These are phyloP conservation scores for Agriotes lineatus DNA, from an alignment of 2,888 invertebrate species.

Conservation along the genomic window DNA sequence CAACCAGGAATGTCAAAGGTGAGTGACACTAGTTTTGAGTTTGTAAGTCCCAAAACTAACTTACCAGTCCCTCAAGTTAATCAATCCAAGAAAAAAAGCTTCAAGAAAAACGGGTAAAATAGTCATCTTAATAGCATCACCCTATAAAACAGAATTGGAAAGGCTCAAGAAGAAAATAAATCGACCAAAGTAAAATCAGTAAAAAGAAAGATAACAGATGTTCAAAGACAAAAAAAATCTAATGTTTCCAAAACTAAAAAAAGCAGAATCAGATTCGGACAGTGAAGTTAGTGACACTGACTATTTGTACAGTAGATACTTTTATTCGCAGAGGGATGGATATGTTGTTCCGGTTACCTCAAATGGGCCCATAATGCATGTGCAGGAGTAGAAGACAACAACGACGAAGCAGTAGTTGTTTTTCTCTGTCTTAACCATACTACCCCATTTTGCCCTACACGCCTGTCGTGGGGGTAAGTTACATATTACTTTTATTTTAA, in stretches of 20 bases:
- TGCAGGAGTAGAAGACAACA: background rate
- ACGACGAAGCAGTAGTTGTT: background rate
- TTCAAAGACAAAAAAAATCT: too few species aligned
- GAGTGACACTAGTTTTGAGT: background rate
- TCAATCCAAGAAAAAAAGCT: background rate
- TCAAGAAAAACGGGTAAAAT: conserved; percentile 3
- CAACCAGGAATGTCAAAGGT: background rate
- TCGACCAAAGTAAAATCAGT: background rate
- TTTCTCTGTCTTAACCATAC: background rate
- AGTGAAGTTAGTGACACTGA: background rate
- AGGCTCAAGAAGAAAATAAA: background rate
- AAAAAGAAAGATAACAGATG: background rate
- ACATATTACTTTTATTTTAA: background rate
- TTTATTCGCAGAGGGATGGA: background rate
- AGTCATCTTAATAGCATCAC: background rate
- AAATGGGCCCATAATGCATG: background rate
- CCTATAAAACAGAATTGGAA: conserved; percentile 13
- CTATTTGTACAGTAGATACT: background rate
- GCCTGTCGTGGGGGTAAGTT: background rate
- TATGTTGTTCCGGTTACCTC: background rate
- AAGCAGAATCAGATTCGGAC: background rate
- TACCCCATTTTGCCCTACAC: conserved; percentile 6
- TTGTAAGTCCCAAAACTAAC: background rate
- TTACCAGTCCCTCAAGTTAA: background rate
- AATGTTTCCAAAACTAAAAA: background rate